Conservation (phyloP, 2,113 vertebrate genomes). For the Nettapus auritus region DNA sequence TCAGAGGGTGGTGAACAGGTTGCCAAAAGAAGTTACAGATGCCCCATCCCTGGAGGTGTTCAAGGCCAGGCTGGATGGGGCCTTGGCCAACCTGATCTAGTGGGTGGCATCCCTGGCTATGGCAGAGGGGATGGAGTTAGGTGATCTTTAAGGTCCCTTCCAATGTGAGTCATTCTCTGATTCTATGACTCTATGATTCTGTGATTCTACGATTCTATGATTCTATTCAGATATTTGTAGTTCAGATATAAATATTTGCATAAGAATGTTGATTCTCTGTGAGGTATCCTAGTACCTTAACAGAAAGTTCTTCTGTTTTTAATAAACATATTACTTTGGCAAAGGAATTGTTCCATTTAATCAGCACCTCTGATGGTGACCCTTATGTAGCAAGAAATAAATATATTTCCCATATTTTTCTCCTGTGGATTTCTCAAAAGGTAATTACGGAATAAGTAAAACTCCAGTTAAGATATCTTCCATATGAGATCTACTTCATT, state of each 20-base stretch:
- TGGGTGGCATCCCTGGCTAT: too few species aligned
- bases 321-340: background rate
- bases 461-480: background rate
- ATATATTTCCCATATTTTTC: background rate
- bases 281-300: background rate
- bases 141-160: too few species aligned
- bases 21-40: too few species aligned
- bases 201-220: too few species aligned
- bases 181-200: too few species aligned
- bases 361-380: background rate
- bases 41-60: too few species aligned
- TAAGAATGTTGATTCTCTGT: background rate
- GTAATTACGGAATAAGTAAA: constrained; percentile 16
- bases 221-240: background rate
- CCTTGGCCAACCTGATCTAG: too few species aligned
- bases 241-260: background rate
- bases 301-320: background rate
- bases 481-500: background rate
- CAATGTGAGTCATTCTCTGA: too few species aligned
- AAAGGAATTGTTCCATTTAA: background rate
- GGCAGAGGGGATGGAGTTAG: too few species aligned
- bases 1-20: too few species aligned
- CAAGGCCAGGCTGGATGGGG: too few species aligned
- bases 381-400: background rate
- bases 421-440: background rate